A percentile compares a stretch with the other conserved stretches of the same genome.
Evolutionary conservation across 2,797 vertebrate genomes (phyloP).

Genomic region (Petrocephalus sullivani): DNA sequence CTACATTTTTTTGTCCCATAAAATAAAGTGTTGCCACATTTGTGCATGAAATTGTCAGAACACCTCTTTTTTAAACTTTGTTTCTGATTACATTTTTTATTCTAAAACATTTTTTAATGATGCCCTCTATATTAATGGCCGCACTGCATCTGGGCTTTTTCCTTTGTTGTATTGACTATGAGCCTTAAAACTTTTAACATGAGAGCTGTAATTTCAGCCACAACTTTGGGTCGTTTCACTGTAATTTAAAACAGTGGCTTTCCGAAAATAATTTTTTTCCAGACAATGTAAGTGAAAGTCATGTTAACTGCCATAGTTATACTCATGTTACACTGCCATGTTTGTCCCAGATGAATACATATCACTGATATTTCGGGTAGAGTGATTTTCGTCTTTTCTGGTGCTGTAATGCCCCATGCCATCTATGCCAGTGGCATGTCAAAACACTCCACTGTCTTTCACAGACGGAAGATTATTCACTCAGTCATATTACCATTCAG

Average conservation of each 20-base stretch:
- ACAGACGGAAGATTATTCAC: background rate
- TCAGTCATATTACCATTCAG: background rate
- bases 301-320: background rate
- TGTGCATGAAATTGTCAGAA: background rate
- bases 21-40: background rate
- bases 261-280: background rate
- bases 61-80: background rate
- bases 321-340: background rate
- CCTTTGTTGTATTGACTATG: background rate
- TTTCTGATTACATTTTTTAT: background rate
- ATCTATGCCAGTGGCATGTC: background rate
- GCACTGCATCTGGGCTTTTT: background rate
- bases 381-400: background rate
- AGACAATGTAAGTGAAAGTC: background rate
- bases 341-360: background rate
- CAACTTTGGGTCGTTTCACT: background rate
- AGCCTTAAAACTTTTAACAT: background rate
- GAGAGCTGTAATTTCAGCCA: background rate
- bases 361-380: background rate
- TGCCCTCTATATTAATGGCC: background rate
- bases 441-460: background rate
- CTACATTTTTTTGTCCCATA: background rate
- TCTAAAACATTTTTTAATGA: too few species aligned
- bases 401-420: background rate
- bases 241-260: background rate